A percentile compares a stretch with the other conserved stretches of the same genome.
These are phyloP conservation scores for Melanerpes aurifrons DNA, from an alignment of 2,113 vertebrate species.

Conservation along the genomic window DNA sequence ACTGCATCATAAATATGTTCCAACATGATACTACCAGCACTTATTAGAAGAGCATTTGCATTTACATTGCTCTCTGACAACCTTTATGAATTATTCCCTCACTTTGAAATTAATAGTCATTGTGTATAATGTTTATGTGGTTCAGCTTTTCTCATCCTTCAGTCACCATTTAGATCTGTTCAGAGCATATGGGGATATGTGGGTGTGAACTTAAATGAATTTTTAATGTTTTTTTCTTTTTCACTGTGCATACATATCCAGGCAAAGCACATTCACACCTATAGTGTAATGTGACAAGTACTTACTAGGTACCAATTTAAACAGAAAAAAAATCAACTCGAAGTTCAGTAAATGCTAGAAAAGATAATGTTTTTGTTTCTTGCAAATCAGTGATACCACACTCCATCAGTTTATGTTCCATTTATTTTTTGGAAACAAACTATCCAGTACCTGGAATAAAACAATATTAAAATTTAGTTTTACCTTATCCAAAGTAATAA, in stretches of 20 bases:
- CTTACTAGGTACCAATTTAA: slow-evolving; percentile 20
- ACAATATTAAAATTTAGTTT: slow-evolving; percentile 14
- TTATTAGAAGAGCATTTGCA: slow-evolving; percentile 40
- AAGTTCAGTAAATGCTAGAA: slow-evolving; percentile 11
- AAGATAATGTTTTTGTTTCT: neutral
- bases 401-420: neutral
- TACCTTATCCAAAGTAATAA: neutral
- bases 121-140: slow-evolving; percentile 10
- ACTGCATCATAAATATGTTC: neutral
- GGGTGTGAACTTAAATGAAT: slow-evolving; percentile 14
- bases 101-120: slow-evolving; percentile 37
- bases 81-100: slow-evolving; percentile 19
- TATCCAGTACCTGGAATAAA: neutral
- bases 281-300: slow-evolving; percentile 54
- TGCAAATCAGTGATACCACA: neutral
- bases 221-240: neutral
- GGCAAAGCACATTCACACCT: slow-evolving; percentile 48
- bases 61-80: slow-evolving; percentile 39
- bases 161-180: slow-evolving; percentile 20
- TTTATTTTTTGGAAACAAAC: neutral
- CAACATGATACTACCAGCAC: neutral
- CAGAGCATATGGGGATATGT: slow-evolving; percentile 50
- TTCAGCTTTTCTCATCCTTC: slow-evolving; percentile 21
- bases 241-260: slow-evolving; percentile 11
- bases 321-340: slow-evolving; percentile 19